Conservation (phyloP, 2,888 invertebrate genomes). For the Sinodicranocentrus sp. region DNA sequence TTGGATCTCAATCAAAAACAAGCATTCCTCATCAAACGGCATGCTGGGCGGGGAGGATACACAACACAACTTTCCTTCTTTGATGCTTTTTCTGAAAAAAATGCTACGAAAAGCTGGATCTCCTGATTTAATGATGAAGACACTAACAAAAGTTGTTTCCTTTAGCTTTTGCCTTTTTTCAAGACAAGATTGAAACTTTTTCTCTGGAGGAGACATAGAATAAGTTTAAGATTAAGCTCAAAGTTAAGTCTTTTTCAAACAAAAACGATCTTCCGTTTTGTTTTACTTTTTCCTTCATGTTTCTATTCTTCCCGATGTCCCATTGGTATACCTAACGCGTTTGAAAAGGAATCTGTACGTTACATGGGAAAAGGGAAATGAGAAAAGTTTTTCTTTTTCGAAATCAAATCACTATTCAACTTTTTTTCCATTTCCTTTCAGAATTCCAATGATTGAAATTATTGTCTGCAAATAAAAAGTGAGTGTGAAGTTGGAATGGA, state of each 20-base stretch:
- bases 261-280: neutral
- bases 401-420: slow-evolving; percentile 14
- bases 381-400: slow-evolving; percentile 28
- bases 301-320: neutral
- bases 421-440: too few relatives aligned
- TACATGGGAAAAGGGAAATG: slow-evolving; percentile 24
- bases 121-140: too few relatives aligned
- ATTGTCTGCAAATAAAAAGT: too few relatives aligned
- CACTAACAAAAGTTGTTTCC: too few relatives aligned
- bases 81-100: too few relatives aligned
- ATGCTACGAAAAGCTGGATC: too few relatives aligned
- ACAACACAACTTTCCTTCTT: neutral
- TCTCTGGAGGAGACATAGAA: slow-evolving; percentile 11
- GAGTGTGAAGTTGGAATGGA: too few relatives aligned
- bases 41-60: neutral
- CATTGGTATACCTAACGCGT: neutral
- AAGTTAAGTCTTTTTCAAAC: slow-evolving; percentile 19
- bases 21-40: slow-evolving; percentile 2
- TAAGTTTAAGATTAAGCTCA: slow-evolving; percentile 37
- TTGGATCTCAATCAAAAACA: neutral
- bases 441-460: too few relatives aligned
- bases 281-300: neutral
- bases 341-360: slow-evolving; percentile 1
- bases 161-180: slow-evolving; percentile 37
- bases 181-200: slow-evolving; percentile 25